Evolutionary conservation across 2,888 invertebrate genomes (phyloP).

Genomic region (Rambutsinella grinnellia): DNA sequence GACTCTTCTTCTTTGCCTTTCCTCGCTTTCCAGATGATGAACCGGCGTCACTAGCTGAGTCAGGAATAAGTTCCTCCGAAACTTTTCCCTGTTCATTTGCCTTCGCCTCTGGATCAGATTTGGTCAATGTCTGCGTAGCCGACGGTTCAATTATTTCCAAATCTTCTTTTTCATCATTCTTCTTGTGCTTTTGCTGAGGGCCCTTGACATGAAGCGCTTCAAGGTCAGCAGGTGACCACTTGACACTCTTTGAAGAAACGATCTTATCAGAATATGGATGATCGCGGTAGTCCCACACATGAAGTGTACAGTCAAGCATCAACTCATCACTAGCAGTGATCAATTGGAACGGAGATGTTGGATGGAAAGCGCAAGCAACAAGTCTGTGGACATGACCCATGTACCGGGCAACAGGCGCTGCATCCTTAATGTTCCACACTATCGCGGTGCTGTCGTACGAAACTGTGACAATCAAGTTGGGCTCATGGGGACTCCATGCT

Average conservation of each 20-base stretch:
- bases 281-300: slow-evolving; percentile 73
- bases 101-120: no score
- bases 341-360: slow-evolving; percentile 74
- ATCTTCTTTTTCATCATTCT: neutral
- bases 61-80: no score
- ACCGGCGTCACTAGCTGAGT: neutral
- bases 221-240: neutral
- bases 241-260: neutral
- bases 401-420: slow-evolving; percentile 75
- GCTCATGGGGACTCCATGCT: slow-evolving; percentile 79
- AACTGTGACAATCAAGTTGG: slow-evolving; percentile 77
- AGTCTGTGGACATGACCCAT: slow-evolving; percentile 73
- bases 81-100: neutral
- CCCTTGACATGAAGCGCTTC: slow-evolving; percentile 4
- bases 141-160: neutral
- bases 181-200: no score
- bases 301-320: slow-evolving; percentile 74
- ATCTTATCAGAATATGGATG: slow-evolving; percentile 46
- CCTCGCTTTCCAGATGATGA: neutral
- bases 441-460: slow-evolving; percentile 79
- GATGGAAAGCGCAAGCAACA: slow-evolving; percentile 77
- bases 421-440: slow-evolving; percentile 77
- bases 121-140: neutral
- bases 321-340: slow-evolving; percentile 75
- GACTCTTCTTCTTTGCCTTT: neutral